Conservation (phyloP, 2,113 vertebrate genomes). For the Pangasianodon gigas region DNA sequence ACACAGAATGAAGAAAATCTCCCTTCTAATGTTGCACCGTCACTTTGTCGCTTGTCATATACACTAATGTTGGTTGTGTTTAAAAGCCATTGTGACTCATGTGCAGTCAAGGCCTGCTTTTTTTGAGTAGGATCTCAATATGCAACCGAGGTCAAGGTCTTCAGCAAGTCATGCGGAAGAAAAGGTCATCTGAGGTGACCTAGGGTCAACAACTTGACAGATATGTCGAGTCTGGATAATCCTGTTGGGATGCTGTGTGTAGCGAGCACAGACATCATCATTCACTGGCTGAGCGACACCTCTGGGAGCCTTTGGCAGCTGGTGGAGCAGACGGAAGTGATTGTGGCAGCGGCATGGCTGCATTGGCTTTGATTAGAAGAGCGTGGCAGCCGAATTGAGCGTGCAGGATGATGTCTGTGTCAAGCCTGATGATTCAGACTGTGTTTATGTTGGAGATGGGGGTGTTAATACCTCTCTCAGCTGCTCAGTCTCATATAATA, state of each 20-base stretch:
- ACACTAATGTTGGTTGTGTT: background rate
- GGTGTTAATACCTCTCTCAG: background rate
- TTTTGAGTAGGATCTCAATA: background rate
- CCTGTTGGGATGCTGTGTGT: conserved; percentile 8
- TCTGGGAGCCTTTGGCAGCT: conserved; percentile 43
- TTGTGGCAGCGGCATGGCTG: conserved; percentile 28
- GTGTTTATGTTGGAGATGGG: background rate
- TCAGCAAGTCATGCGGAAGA: background rate
- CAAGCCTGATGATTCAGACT: conserved; percentile 29
- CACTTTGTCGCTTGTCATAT: background rate
- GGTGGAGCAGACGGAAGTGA: conserved; percentile 39
- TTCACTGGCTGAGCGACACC: conserved; percentile 35
- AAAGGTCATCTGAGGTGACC: conserved; percentile 22
- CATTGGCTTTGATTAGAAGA: conserved; percentile 42
- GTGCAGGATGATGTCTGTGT: conserved; percentile 2
- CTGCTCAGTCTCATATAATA: background rate
- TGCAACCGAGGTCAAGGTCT: conserved; percentile 14
- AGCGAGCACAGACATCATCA: conserved; percentile 28
- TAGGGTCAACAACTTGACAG: background rate
- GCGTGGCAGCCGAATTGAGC: conserved; percentile 18
- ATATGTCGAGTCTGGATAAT: background rate
- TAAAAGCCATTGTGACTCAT: background rate
- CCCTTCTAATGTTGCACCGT: background rate
- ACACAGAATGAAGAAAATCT: background rate
- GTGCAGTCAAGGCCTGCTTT: background rate